These are phyloP conservation scores for Magallana nippona DNA, from an alignment of 2,888 invertebrate species.

Conservation along the genomic window DNA sequence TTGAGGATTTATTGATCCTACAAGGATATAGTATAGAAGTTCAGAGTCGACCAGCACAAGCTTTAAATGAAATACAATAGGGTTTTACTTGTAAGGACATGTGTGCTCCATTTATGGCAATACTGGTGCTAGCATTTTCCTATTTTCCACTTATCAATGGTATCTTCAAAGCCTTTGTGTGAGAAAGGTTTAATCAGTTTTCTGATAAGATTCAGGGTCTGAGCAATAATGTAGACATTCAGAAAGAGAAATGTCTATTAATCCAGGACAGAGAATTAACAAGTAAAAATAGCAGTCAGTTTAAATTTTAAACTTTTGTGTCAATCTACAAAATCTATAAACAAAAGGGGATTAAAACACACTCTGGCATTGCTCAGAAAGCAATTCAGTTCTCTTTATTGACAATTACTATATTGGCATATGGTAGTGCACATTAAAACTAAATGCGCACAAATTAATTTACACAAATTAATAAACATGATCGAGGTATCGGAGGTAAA, in stretches of 20 bases:
- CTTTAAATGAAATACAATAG: slow-evolving; percentile 22
- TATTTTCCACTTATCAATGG: neutral
- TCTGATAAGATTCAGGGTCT: slow-evolving; percentile 5
- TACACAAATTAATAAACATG: too few relatives aligned
- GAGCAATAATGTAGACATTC: neutral
- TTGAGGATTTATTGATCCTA: slow-evolving; percentile 18
- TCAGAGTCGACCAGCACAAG: neutral
- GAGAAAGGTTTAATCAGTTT: slow-evolving; percentile 13
- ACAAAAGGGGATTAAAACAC: too few relatives aligned
- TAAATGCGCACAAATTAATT: too few relatives aligned
- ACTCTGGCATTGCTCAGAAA: too few relatives aligned
- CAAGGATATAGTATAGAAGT: neutral
- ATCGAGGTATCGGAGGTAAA: too few relatives aligned
- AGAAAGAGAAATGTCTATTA: neutral
- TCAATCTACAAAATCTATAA: too few relatives aligned
- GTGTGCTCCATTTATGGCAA: neutral
- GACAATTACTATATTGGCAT: too few relatives aligned
- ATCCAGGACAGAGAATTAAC: too few relatives aligned
- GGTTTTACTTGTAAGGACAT: slow-evolving; percentile 28
- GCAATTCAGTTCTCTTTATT: too few relatives aligned
- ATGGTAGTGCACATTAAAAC: too few relatives aligned
- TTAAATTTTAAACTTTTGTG: too few relatives aligned
- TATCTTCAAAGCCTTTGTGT: slow-evolving; percentile 5
- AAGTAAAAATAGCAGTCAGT: too few relatives aligned
- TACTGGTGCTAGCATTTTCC: neutral